A percentile compares a stretch with the other conserved stretches of the same genome.
Evolutionary conservation across 1,140 invertebrate genomes (phyloP).

Genomic region (Hypsibius dujardini): DNA sequence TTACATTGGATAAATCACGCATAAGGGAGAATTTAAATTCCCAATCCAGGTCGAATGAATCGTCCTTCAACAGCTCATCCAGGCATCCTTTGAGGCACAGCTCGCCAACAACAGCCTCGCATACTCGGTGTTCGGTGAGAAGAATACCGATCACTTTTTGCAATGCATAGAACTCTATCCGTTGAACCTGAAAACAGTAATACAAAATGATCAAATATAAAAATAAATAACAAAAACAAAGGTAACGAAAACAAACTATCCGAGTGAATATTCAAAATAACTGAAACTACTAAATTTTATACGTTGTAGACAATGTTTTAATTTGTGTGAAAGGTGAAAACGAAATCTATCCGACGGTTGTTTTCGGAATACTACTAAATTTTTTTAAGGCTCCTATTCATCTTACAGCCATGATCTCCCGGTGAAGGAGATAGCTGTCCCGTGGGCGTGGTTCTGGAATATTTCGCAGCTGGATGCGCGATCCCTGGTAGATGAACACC

Average conservation of each 20-base stretch:
- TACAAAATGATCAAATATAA: too few relatives aligned
- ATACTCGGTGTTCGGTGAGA: not conserved
- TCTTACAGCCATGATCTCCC: not conserved
- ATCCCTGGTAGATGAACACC: not conserved
- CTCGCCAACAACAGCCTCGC: not conserved
- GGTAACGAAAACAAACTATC: too few relatives aligned
- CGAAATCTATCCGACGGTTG: not conserved
- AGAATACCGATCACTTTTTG: slow-evolving; percentile 5
- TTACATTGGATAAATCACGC: not conserved
- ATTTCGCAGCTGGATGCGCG: not conserved
- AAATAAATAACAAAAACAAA: too few relatives aligned
- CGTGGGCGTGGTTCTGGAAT: not conserved
- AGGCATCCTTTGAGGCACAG: not conserved
- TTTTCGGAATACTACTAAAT: not conserved
- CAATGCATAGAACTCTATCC: not conserved
- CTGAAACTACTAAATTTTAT: too few relatives aligned
- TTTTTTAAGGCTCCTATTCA: not conserved
- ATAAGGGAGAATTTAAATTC: slow-evolving; percentile 69
- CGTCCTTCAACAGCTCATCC: slow-evolving; percentile 58
- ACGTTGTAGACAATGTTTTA: too few relatives aligned
- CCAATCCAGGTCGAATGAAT: slow-evolving; percentile 64
- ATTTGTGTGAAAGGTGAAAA: too few relatives aligned
- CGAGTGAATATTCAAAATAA: too few relatives aligned
- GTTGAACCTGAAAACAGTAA: not conserved
- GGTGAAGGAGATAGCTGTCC: not conserved